These are phyloP conservation scores for Operophtera brumata DNA, from an alignment of 2,888 invertebrate species.

Conservation along the genomic window DNA sequence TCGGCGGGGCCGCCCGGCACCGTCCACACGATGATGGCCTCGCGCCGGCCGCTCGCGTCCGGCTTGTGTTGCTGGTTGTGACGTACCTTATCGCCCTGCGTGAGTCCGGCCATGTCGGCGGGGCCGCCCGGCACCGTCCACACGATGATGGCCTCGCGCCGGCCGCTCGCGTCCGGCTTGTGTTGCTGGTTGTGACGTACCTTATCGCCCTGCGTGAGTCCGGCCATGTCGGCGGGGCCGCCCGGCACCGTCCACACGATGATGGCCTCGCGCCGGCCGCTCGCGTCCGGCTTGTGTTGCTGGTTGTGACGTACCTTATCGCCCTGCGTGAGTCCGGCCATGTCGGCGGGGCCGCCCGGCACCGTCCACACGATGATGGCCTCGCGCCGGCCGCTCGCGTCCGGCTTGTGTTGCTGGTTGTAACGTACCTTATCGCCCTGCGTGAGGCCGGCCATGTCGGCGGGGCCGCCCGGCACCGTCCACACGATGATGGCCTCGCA, in stretches of 20 bases:
- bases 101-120: constrained; percentile 93
- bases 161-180: constrained; percentile 91
- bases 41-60: constrained; percentile 90
- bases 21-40: constrained; percentile 95
- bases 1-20: constrained; percentile 96
- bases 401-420: constrained; percentile 84
- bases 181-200: constrained; percentile 70
- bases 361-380: constrained; percentile 96
- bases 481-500: constrained; percentile 95
- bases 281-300: constrained; percentile 90
- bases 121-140: constrained; percentile 96
- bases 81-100: constrained; percentile 92
- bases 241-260: constrained; percentile 96
- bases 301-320: constrained; percentile 84
- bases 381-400: constrained; percentile 91
- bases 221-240: constrained; percentile 94
- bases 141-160: constrained; percentile 93
- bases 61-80: constrained; percentile 82
- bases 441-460: constrained; percentile 92
- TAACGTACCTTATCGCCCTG: constrained; percentile 90
- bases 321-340: constrained; percentile 92
- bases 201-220: constrained; percentile 94
- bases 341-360: constrained; percentile 94
- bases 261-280: constrained; percentile 93
- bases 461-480: constrained; percentile 95